Conservation (phyloP, 2,888 invertebrate species). For the Desoria tigrina region DNA sequence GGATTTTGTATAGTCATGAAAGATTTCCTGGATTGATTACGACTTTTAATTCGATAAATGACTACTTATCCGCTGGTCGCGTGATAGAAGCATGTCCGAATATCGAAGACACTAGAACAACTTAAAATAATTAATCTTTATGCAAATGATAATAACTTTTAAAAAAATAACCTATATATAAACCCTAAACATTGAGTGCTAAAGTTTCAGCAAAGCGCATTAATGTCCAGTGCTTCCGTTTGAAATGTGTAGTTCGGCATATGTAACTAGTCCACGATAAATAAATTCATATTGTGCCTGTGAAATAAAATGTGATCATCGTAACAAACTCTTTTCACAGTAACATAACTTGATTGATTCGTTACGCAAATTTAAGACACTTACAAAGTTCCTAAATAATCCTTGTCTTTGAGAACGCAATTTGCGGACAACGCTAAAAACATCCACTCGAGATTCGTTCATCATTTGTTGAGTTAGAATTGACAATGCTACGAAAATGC, state of each 20-base stretch:
- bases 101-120: no score
- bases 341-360: no score
- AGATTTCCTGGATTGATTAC: no score
- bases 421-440: conserved; percentile 79
- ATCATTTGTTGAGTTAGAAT: conserved; percentile 81
- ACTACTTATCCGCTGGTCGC: no score
- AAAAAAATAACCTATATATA: no score
- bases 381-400: conserved; percentile 80
- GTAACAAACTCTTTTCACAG: neutral
- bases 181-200: no score
- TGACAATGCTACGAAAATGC: conserved; percentile 84
- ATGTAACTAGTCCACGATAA: conserved; percentile 86
- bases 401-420: conserved; percentile 79
- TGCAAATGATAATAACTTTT: no score
- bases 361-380: conserved; percentile 56
- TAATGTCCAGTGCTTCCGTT: conserved; percentile 53
- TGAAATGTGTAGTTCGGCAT: conserved; percentile 73
- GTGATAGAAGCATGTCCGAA: no score
- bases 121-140: no score
- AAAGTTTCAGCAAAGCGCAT: no score
- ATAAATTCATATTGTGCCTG: conserved; percentile 92
- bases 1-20: no score
- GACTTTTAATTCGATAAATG: no score
- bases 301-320: conserved; percentile 56
- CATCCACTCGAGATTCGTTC: conserved; percentile 80